These are phyloP conservation scores for Acropora yongei DNA, from an alignment of 64 coral and sea anemone genomes.

Conservation along the genomic window DNA sequence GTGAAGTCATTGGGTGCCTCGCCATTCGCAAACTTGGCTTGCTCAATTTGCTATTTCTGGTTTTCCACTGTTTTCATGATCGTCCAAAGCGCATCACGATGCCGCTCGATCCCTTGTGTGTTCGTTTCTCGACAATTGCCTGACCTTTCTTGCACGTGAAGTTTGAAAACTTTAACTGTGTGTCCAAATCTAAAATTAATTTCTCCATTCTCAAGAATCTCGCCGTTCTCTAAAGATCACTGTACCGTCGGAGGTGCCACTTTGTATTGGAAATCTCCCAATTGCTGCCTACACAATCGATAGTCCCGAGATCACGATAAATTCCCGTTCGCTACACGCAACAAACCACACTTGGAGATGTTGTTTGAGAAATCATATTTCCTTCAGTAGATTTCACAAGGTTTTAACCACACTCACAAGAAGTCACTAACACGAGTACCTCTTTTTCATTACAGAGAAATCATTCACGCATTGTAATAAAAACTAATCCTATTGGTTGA, in stretches of 20 bases:
- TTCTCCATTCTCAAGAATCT: conserved; percentile 16
- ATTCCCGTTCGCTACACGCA: too few relatives aligned
- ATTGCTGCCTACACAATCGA: too few relatives aligned
- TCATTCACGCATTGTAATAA: too few relatives aligned
- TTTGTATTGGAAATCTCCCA: conserved; percentile 4
- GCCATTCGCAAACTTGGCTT: not conserved
- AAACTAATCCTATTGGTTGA: too few relatives aligned
- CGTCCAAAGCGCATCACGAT: not conserved
- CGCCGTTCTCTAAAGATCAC: not conserved
- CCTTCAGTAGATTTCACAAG: too few relatives aligned
- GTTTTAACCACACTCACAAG: too few relatives aligned
- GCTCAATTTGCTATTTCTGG: conserved; percentile 13
- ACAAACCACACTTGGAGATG: too few relatives aligned
- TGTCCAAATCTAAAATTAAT: not conserved
- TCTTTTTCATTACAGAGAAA: too few relatives aligned
- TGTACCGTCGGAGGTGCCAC: conserved; percentile 41
- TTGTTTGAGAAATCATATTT: too few relatives aligned
- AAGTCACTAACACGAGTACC: too few relatives aligned
- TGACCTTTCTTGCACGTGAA: conserved; percentile 4
- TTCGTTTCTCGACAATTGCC: conserved; percentile 13
- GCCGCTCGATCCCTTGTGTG: not conserved
- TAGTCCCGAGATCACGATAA: too few relatives aligned
- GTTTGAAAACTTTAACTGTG: conserved; percentile 17
- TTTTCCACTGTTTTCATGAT: not conserved
- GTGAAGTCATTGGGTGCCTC: not conserved